Evolutionary conservation across 2,888 invertebrate genomes (phyloP).

Genomic region (Plutella xylostella): DNA sequence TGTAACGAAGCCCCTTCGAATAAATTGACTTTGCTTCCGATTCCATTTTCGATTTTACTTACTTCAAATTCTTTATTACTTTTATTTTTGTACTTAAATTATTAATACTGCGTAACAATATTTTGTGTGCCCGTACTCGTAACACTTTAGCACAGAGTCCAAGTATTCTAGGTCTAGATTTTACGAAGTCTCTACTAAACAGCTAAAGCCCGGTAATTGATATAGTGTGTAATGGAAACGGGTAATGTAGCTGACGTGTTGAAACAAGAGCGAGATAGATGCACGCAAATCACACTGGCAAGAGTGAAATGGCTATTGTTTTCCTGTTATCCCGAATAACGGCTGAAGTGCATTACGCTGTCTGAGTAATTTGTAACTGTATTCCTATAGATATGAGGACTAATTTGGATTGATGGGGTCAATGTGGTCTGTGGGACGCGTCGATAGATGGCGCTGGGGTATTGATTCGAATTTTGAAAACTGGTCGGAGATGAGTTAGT

Average conservation of each 20-base stretch:
- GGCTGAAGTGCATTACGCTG: conserved; percentile 46
- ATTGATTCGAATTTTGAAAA: conserved; percentile 5
- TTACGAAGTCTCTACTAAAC: not conserved
- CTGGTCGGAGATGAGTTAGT: conserved; percentile 5
- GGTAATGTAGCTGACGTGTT: conserved; percentile 57
- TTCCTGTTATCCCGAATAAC: conserved; percentile 34
- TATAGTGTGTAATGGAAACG: conserved; percentile 66
- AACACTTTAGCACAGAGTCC: too few relatives aligned
- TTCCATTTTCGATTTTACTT: conserved; percentile 39
- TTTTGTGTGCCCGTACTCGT: too few relatives aligned
- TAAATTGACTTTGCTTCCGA: conserved; percentile 49
- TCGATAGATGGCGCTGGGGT: conserved; percentile 13
- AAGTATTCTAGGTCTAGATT: not conserved
- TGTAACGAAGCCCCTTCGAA: conserved; percentile 45
- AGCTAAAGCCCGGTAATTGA: conserved; percentile 34
- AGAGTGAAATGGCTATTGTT: conserved; percentile 47
- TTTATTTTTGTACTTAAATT: conserved; percentile 13
- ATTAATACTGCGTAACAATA: too few relatives aligned
- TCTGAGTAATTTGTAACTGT: conserved; percentile 49
- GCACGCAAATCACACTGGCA: conserved; percentile 32
- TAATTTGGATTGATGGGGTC: conserved; percentile 22
- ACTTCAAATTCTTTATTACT: conserved; percentile 34
- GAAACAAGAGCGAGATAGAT: conserved; percentile 51
- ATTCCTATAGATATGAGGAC: conserved; percentile 32
- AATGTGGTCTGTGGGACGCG: not conserved